A percentile compares a stretch with the other conserved stretches of the same genome.
Conservation (phyloP, 2,797 vertebrate species). For the Sebastes trivittatus region DNA sequence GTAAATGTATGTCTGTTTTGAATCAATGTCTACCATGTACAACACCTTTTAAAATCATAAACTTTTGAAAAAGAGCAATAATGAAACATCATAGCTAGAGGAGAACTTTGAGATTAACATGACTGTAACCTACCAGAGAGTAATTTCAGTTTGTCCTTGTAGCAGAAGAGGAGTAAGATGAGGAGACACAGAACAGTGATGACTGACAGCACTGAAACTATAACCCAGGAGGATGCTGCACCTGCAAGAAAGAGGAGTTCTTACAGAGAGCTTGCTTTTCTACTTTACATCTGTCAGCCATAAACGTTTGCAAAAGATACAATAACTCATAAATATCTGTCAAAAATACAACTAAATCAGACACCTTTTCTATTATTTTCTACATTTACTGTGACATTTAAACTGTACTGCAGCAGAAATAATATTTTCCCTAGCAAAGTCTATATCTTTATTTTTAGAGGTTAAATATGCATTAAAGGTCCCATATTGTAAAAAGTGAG, state of each 20-base stretch:
- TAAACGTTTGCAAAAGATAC: neutral
- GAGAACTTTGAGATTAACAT: neutral
- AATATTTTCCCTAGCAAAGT: neutral
- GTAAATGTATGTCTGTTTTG: neutral
- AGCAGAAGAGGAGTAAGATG: conserved; percentile 83
- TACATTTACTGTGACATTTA: neutral
- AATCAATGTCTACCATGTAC: neutral
- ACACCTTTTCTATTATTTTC: neutral
- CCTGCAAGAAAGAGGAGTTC: conserved; percentile 51
- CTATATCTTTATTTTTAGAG: neutral
- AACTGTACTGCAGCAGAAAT: neutral
- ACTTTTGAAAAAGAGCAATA: neutral
- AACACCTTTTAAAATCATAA: neutral
- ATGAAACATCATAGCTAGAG: neutral
- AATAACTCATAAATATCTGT: neutral
- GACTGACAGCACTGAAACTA: conserved; percentile 80
- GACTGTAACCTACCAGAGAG: conserved; percentile 75
- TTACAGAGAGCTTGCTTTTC: neutral
- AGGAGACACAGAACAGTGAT: conserved; percentile 80
- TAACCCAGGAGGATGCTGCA: conserved; percentile 72
- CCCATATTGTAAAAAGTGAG: no score
- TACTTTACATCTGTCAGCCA: neutral
- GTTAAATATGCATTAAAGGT: neutral
- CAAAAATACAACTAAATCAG: neutral
- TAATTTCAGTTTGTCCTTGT: conserved; percentile 84